Evolutionary conservation across 2,797 vertebrate species (phyloP).

Genomic region (Rhadinocentrus ornatus): DNA sequence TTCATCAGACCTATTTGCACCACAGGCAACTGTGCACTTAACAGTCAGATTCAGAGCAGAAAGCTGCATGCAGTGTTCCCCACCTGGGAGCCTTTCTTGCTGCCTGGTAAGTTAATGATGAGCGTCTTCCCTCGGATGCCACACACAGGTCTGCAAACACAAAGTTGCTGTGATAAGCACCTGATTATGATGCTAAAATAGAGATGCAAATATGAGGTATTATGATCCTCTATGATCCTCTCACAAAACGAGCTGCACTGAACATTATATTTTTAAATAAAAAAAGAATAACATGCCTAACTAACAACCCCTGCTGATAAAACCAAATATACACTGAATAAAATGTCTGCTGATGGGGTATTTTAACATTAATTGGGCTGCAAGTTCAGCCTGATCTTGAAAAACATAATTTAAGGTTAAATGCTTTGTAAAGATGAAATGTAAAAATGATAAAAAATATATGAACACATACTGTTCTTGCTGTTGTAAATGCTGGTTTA

Average conservation of each 20-base stretch:
- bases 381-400: not conserved
- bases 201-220: not conserved
- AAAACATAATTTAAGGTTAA: not conserved
- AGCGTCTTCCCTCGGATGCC: constrained; percentile 98
- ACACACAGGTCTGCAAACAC: constrained; percentile 91
- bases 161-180: constrained; percentile 7
- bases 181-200: constrained; percentile 1
- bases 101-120: constrained; percentile 98
- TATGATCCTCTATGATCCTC: constrained; percentile 4
- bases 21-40: not conserved
- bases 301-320: constrained; percentile 6
- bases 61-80: constrained; percentile 45
- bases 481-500: not conserved
- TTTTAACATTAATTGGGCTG: constrained; percentile 12
- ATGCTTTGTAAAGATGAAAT: not conserved
- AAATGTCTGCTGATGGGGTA: constrained; percentile 4
- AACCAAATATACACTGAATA: constrained; percentile 3
- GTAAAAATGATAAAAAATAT: not conserved
- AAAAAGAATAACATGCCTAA: not conserved
- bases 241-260: not conserved
- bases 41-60: not conserved
- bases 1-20: not conserved
- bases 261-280: not conserved
- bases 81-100: constrained; percentile 99
- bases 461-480: not conserved